Conservation (phyloP, 2,888 invertebrate genomes). For the Andrena camellia region DNA sequence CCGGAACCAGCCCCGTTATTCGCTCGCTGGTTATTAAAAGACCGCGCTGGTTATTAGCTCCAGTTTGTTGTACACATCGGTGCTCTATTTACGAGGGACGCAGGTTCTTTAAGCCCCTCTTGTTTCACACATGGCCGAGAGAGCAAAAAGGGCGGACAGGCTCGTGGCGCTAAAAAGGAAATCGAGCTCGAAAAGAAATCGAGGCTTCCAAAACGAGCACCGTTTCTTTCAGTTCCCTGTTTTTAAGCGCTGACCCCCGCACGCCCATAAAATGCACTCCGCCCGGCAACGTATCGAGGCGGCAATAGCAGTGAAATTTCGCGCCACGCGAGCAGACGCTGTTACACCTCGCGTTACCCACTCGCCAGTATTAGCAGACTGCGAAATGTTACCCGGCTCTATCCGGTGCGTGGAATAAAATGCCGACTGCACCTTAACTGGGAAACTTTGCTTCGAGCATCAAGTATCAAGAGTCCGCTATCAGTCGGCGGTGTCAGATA, state of each 20-base stretch:
- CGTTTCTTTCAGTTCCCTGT: conserved; percentile 27
- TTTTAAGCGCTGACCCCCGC: conserved; percentile 46
- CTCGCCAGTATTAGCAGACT: conserved; percentile 37
- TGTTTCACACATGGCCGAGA: not conserved
- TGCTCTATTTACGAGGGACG: too few species aligned
- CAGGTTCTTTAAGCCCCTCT: not conserved
- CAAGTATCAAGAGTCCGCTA: too few species aligned
- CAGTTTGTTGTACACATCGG: too few species aligned
- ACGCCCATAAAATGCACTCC: conserved; percentile 52
- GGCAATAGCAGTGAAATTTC: conserved; percentile 56
- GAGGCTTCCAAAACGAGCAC: conserved; percentile 10
- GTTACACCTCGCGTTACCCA: conserved; percentile 34
- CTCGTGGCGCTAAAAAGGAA: not conserved
- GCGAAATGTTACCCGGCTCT: conserved; percentile 6
- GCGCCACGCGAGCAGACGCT: conserved; percentile 39
- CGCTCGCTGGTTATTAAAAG: conserved; percentile 1
- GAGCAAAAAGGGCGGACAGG: not conserved
- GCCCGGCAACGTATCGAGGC: conserved; percentile 47
- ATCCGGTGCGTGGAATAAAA: not conserved
- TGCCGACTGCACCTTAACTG: not conserved
- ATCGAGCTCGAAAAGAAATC: conserved; percentile 12
- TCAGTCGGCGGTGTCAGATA: too few species aligned
- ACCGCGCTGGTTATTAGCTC: too few species aligned
- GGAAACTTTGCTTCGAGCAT: not conserved
- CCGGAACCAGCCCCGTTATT: not conserved